Conservation (phyloP, 2,888 invertebrate species). For the Meandrusa payeni region DNA sequence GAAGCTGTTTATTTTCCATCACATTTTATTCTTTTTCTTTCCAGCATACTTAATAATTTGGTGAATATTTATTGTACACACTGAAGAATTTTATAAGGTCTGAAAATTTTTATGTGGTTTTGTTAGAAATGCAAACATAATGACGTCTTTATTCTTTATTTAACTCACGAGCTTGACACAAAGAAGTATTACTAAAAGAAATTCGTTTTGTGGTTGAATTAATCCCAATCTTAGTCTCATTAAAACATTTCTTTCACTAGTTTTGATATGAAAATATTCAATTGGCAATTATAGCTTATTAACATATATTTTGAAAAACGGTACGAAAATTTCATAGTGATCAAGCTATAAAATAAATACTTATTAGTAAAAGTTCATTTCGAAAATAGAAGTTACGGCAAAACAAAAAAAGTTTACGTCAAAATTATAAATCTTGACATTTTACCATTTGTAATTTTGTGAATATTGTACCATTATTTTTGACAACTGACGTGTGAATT, state of each 20-base stretch:
- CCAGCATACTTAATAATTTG: constrained; percentile 57
- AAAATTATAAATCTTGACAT: constrained; percentile 68
- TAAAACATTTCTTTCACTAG: too few species aligned
- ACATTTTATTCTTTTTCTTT: constrained; percentile 70
- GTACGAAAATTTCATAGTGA: too few species aligned
- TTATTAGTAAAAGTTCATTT: constrained; percentile 37
- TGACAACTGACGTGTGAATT: constrained; percentile 47
- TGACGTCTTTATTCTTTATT: constrained; percentile 35
- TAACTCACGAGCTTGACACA: constrained; percentile 9
- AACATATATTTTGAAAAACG: too few species aligned
- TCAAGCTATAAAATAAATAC: constrained; percentile 9
- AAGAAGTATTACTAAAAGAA: constrained; percentile 16
- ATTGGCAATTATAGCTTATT: too few species aligned
- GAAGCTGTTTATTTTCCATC: constrained; percentile 73
- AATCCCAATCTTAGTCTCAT: too few species aligned
- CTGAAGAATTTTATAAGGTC: constrained; percentile 9
- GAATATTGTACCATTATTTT: constrained; percentile 51
- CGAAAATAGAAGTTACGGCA: constrained; percentile 57
- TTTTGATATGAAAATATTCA: too few species aligned
- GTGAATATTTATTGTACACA: constrained; percentile 2
- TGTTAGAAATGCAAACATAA: constrained; percentile 42
- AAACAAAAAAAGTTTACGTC: constrained; percentile 59
- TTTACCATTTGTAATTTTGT: constrained; percentile 51
- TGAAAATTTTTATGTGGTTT: constrained; percentile 49
- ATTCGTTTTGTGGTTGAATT: too few species aligned